Conservation (phyloP, 2,888 invertebrate genomes). For the Tetragnatha montana region DNA sequence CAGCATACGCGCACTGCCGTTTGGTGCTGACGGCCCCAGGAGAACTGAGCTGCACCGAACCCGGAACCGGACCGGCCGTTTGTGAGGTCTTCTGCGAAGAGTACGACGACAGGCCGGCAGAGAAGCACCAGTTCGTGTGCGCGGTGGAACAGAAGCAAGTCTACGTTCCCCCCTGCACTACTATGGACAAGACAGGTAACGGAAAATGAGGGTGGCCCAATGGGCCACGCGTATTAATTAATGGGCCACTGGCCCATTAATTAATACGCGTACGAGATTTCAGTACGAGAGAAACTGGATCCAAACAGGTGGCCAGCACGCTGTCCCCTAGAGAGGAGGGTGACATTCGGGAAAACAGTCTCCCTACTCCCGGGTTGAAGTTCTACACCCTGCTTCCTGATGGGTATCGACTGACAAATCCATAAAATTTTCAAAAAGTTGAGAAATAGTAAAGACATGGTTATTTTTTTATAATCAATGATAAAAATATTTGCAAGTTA, state of each 20-base stretch:
- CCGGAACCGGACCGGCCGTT: conserved; percentile 21
- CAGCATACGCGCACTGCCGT: conserved; percentile 56
- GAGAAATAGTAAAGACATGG: too few species aligned
- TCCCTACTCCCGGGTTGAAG: too few species aligned
- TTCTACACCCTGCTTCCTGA: too few species aligned
- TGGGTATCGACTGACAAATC: too few species aligned
- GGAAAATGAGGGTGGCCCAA: neutral
- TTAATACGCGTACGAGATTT: neutral
- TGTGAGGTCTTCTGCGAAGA: conserved; percentile 54
- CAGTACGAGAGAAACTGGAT: neutral
- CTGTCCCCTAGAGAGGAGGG: too few species aligned
- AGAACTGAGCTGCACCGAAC: conserved; percentile 49
- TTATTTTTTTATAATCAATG: too few species aligned
- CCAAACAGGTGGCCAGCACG: neutral
- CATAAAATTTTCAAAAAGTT: too few species aligned
- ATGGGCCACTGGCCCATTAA: neutral
- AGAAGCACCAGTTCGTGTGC: neutral
- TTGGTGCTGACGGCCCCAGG: conserved; percentile 36
- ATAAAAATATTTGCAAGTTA: too few species aligned
- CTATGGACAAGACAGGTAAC: conserved; percentile 8
- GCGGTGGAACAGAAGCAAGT: neutral
- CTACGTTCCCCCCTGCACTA: conserved; percentile 34
- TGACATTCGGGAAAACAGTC: too few species aligned
- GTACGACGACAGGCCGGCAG: conserved; percentile 32
- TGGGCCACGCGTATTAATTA: neutral